Evolutionary conservation across 2,113 vertebrate genomes (phyloP), one percentile per base, ranked within the genome.

Genomic region (Equus przewalskii): DNA sequence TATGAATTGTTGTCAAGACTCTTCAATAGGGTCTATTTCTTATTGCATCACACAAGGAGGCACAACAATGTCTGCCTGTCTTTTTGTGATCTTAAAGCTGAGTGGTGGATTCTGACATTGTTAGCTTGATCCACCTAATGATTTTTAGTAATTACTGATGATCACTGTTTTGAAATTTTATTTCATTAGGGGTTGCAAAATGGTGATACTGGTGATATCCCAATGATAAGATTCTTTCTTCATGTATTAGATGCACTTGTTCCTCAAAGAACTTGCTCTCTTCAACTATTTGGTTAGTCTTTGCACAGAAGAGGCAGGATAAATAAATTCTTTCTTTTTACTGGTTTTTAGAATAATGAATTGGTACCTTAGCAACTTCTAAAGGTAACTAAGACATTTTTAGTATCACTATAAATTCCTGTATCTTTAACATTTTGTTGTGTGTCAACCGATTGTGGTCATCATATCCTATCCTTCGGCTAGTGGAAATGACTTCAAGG

Each of bases 351-450:
- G 60, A 65, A 69, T 54, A 89, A 75, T 28, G 49, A 94, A 58
- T 13, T 62, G 18, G 33, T 69, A 22, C 10, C 33, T 13, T 81
- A 85, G 28, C 36, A 96, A 93, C 30, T 13, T 70, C 67, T 46
- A 93, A 82, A 86, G 46, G 60, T 89, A 46, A 78, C 65, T 46
- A 91, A n/a, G 69, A 94, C 83, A 91, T 26, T 97, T 85, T 94
- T 58, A 46, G 88, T 92, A 85, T 73, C 60, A 69, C 62, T 58
- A 94, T 84, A 85, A 75, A 92, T 18, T 67, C n/a, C 4, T 54
- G 44, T 80, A 22, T 79, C 69, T 84, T 83, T 67, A 88, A 49
- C 72, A 78, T 84, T 79, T 51, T 88, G 84, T 56, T 44, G 28
- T 65, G 49, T 44, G 62, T 89, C 36, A 73, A 58, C 2, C 54